These are phyloP conservation scores for Zenarchopterus dispar DNA, from an alignment of 2,797 vertebrate species.

Conservation along the genomic window DNA sequence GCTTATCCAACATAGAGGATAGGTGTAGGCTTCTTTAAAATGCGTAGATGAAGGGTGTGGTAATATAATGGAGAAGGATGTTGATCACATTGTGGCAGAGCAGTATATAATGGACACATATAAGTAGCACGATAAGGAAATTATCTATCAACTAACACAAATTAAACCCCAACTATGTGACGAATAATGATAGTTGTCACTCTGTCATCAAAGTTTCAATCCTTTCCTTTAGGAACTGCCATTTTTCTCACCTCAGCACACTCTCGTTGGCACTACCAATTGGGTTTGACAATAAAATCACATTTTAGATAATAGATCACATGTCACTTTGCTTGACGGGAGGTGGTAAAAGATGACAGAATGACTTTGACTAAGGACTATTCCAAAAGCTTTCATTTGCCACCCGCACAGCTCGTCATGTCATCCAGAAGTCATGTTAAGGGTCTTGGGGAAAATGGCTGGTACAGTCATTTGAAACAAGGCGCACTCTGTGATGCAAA, in stretches of 20 bases:
- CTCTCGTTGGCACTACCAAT: conserved; percentile 60
- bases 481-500: no score
- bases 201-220: conserved; percentile 42
- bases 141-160: conserved; percentile 42
- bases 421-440: conserved; percentile 48
- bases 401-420: conserved; percentile 40
- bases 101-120: conserved; percentile 41
- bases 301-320: conserved; percentile 70
- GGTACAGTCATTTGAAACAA: conserved; percentile 2
- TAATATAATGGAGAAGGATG: conserved; percentile 24
- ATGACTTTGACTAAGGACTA: conserved; percentile 60
- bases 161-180: conserved; percentile 42
- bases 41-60: conserved; percentile 36
- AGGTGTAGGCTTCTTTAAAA: conserved; percentile 15
- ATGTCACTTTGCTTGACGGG: conserved; percentile 52
- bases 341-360: conserved; percentile 56
- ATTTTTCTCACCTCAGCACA: conserved; percentile 60
- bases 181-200: conserved; percentile 39
- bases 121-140: conserved; percentile 36
- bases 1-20: conserved; percentile 24
- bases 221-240: conserved; percentile 39
- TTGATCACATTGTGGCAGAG: conserved; percentile 45
- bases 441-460: conserved; percentile 35
- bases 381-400: conserved; percentile 63
- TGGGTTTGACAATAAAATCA: conserved; percentile 77